These are phyloP conservation scores for Mycteria americana DNA, from an alignment of 2,797 vertebrate genomes.

Conservation along the genomic window DNA sequence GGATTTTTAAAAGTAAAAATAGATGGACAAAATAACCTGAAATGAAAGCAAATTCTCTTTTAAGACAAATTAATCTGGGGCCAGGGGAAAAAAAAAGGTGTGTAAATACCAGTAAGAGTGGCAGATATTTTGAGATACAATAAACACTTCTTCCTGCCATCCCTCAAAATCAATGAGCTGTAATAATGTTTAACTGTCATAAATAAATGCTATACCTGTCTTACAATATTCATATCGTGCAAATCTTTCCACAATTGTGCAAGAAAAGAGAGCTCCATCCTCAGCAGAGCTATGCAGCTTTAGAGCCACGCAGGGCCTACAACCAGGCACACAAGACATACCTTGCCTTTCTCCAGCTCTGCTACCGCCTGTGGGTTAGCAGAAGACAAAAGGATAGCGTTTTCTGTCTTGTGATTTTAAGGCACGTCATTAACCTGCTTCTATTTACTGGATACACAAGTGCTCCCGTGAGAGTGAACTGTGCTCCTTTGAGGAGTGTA, in stretches of 20 bases:
- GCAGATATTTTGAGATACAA: not conserved
- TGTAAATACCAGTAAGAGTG: not conserved
- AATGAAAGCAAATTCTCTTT: not conserved
- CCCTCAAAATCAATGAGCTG: not conserved
- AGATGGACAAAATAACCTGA: not conserved
- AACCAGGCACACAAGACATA: not conserved
- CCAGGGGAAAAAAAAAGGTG: not conserved
- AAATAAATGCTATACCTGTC: not conserved
- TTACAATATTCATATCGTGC: not conserved
- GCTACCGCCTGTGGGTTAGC: not conserved
- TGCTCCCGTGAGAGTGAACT: not conserved
- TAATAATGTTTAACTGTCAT: not conserved
- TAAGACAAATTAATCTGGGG: not conserved
- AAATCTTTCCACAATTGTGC: not conserved
- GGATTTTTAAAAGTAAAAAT: not conserved
- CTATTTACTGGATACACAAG: constrained; percentile 39
- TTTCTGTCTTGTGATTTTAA: constrained; percentile 21
- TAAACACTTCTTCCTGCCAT: not conserved
- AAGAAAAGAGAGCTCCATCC: not conserved
- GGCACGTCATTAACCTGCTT: constrained; percentile 25
- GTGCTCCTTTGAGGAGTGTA: not conserved
- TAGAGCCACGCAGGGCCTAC: not conserved
- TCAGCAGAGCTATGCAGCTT: not conserved
- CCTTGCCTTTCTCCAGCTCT: not conserved
- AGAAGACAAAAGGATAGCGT: not conserved